These are phyloP conservation scores for Malacosoma neustria DNA, from an alignment of 2,888 invertebrate genomes.

Conservation along the genomic window DNA sequence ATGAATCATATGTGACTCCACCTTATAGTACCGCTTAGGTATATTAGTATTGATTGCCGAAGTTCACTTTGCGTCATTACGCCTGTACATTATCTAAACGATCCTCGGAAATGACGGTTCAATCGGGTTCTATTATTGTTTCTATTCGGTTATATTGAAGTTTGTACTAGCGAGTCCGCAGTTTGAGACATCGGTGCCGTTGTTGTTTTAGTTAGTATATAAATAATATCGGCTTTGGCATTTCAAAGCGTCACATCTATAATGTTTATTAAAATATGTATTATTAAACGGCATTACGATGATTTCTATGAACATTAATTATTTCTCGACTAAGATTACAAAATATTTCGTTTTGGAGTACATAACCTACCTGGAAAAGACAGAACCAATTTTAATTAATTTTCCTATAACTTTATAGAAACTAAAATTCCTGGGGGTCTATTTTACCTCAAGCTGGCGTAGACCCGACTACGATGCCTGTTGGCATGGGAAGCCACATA, in stretches of 20 bases:
- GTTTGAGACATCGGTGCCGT: constrained; percentile 19
- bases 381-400: too few species aligned
- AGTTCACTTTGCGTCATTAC: constrained; percentile 20
- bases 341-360: too few species aligned
- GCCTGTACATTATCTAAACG: constrained; percentile 23
- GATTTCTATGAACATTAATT: too few species aligned
- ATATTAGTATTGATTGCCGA: constrained; percentile 19
- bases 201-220: constrained; percentile 33
- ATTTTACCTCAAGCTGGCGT: too few species aligned
- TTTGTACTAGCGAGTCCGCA: constrained; percentile 30
- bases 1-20: constrained; percentile 35
- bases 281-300: too few species aligned
- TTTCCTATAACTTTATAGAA: too few species aligned
- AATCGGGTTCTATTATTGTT: constrained; percentile 22
- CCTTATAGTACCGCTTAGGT: constrained; percentile 5
- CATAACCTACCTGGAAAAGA: too few species aligned
- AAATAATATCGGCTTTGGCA: constrained; percentile 21
- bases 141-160: constrained; percentile 14
- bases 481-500: too few species aligned
- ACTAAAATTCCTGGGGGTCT: too few species aligned
- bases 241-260: constrained; percentile 2
- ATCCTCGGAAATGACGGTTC: constrained; percentile 15
- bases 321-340: too few species aligned
- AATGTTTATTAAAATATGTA: too few species aligned
- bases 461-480: too few species aligned